Evolutionary conservation across 2,113 vertebrate genomes (phyloP), one percentile per base, ranked within the genome.

Genomic region (Neogale vison): DNA sequence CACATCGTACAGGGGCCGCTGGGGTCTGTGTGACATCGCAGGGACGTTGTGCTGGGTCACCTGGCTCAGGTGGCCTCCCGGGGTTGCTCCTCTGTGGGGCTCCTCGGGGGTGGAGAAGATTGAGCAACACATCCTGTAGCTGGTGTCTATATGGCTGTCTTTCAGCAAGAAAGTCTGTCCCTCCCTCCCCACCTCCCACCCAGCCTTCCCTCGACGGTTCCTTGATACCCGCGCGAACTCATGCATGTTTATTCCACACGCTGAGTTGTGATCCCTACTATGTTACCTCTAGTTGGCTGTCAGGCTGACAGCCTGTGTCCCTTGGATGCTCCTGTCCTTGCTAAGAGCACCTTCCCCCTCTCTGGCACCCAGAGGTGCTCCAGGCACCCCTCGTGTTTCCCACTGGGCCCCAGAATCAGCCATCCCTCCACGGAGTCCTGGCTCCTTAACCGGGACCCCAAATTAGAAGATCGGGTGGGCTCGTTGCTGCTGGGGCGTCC

Each of bases 361-460:
- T 47, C 55, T 24, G 26, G 45, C 42, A 13, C 23, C 24, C 0
- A 20, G 15, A 20, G 76, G 23, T 1, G 4, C 45, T 29, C 57
- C 24, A 21, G 15, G 42, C 59, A 4, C 12, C 21, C 23, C 83
- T 50, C 2, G 7, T 7, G 29, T 15, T 31, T 65, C 29, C 45
- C 45, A 6, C 6, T 0, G 4, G 4, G 61, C 42, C 83, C 29
- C 7, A 14, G 9, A 1, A 12, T 14, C 39, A 1, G 17, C 59
- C 88, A 3, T 0, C 14, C 5, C 74, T 10, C 61, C 26, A 20
- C 31, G n/a, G 11, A 39, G 1, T 13, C 34, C 76, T 4, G 24
- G n/a, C 9, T 23, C 76, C 34, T 23, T 67, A 15, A 4, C 0
- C 10, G n/a, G 59, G 36, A n/a, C 11, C 3, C 9, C 4, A 36